Base-by-base conservation (phyloP, 2,113 vertebrate genomes). In the Chroicocephalus ridibundus region DNA sequence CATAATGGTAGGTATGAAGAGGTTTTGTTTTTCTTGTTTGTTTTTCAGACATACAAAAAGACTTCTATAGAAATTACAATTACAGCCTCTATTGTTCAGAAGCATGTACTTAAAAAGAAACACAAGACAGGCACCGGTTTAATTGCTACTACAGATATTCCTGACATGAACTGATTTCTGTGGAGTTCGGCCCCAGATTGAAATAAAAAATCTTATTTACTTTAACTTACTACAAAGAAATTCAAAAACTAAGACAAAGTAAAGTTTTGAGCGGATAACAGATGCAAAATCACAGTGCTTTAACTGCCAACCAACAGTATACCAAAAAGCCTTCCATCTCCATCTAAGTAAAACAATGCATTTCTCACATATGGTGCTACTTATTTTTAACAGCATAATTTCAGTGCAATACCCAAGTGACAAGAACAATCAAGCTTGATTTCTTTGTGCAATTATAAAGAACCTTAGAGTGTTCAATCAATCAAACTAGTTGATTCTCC, bases 371-470 rank as follows among this genome's bases (percentile, higher is more conserved):
- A 65, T 64, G 86, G 64, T 77, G 69, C 85, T 88, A 83, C 42
- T 96, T 97, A 95, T 96, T 93, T 83, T 96, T 96, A 90, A 97
- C 70, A 97, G 82, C 93, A 95, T 94, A 70, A 96, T 96, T 97
- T 97, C 90, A 95, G 92, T 79, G 76, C 79, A 65, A 82, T 90
- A 77, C 93, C 86, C 92, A 91, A 96, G 95, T 90, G 95, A 88
- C 84, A 91, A 70, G 78, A 92, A 82, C 94, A 97, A 97, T 97
- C 60, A 79, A 82, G 91, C 88, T 85, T 80, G 95, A 85, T 84
- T 97, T 94, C 88, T 96, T 95, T 71, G 61, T 94, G 61, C 90
- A 97, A 84, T 97, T 97, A 94, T 49, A 87, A 94, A 97, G 86
- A 89, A 93, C 29, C 36, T 76, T 66, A 84, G 40, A 72, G 82